Percentiles rank a stretch among this genome's conserved stretches.
These are phyloP conservation scores for Oncorhynchus keta DNA, from an alignment of 2,113 vertebrate genomes.

Conservation along the genomic window DNA sequence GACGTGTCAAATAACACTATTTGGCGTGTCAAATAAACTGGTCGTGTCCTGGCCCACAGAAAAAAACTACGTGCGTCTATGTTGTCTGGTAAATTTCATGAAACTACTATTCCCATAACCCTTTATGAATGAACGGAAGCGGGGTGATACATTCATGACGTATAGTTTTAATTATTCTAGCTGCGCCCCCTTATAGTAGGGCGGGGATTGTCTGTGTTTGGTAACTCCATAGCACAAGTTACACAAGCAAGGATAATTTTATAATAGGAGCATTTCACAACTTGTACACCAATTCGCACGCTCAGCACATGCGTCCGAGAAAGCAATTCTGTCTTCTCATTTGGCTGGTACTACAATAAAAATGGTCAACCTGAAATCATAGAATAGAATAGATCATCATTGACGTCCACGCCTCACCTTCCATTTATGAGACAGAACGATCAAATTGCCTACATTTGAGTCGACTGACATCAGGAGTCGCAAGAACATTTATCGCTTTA, in stretches of 20 bases:
- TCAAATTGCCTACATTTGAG: not conserved
- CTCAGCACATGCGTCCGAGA: not conserved
- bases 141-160: no score
- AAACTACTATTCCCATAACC: slow-evolving; percentile 40
- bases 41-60: no score
- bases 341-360: not conserved
- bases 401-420: slow-evolving; percentile 18
- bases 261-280: slow-evolving; percentile 42
- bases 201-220: slow-evolving; percentile 32
- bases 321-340: not conserved
- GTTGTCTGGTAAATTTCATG: not conserved
- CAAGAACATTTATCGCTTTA: not conserved
- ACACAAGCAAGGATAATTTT: slow-evolving; percentile 63
- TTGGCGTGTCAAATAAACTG: no score
- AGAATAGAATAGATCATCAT: not conserved
- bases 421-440: slow-evolving; percentile 7
- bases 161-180: not conserved
- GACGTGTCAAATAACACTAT: no score
- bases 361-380: not conserved
- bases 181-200: slow-evolving; percentile 65
- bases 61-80: no score
- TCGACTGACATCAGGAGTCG: not conserved
- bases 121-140: slow-evolving; percentile 6
- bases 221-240: slow-evolving; percentile 54
- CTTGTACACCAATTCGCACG: not conserved